A percentile compares a stretch with the other conserved stretches of the same genome.
Conservation (phyloP, 2,113 vertebrate species). For the Ptychochromis oligacanthus region DNA sequence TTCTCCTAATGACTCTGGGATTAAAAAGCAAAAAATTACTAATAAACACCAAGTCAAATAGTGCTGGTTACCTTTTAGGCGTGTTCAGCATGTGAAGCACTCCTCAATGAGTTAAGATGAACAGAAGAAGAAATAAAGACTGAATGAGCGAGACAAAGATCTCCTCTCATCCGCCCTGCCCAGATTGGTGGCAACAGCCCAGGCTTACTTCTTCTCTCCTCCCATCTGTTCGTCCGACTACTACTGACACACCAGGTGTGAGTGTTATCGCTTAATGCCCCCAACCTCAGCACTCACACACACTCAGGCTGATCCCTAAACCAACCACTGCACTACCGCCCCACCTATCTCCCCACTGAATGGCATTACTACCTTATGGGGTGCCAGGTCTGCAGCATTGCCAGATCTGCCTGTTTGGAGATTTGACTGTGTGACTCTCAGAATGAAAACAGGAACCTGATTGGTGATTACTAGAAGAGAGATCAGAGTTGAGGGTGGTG, state of each 20-base stretch:
- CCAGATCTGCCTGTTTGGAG: slow-evolving; percentile 42
- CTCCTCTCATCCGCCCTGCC: slow-evolving; percentile 9
- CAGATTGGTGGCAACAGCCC: slow-evolving; percentile 36
- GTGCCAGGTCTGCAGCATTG: slow-evolving; percentile 44
- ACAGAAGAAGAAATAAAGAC: background rate
- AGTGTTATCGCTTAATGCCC: slow-evolving; percentile 47
- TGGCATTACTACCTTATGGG: background rate
- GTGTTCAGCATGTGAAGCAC: slow-evolving; percentile 22
- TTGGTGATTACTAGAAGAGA: slow-evolving; percentile 55
- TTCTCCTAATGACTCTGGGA: background rate
- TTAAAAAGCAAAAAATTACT: background rate
- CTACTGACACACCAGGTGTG: slow-evolving; percentile 63
- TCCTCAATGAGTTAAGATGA: slow-evolving; percentile 9
- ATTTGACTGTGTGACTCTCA: slow-evolving; percentile 30
- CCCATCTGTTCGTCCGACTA: slow-evolving; percentile 54
- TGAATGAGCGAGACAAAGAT: background rate
- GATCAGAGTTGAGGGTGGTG: slow-evolving; percentile 18
- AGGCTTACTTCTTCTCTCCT: slow-evolving; percentile 39
- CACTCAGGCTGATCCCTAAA: slow-evolving; percentile 15
- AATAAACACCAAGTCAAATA: slow-evolving; percentile 1
- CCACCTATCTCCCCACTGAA: slow-evolving; percentile 29
- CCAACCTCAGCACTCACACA: slow-evolving; percentile 46
- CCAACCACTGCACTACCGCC: slow-evolving; percentile 20
- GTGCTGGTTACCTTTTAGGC: slow-evolving; percentile 53
- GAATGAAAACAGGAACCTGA: slow-evolving; percentile 45